Evolutionary conservation across 35 echinoderm and acorn worm species (phyloP), one percentile per base, ranked within the genome.

Genomic region (Ophioderma brevispina): DNA sequence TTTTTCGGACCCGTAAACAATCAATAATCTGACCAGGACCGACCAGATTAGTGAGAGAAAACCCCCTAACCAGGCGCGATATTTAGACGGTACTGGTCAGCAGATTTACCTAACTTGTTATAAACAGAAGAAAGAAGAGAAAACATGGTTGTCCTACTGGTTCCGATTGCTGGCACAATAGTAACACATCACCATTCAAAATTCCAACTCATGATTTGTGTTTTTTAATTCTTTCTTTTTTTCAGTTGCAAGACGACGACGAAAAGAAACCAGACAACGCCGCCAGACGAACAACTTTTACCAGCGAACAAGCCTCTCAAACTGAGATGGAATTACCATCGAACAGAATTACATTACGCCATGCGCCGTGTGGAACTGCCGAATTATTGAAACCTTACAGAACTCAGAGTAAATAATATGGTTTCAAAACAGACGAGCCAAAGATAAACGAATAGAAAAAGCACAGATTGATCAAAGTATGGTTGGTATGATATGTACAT

Each of bases 381-480:
- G 93, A 94, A 78, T 87, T 95, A 38, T 86, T 98, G 3, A 90
- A 85, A 33, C 85, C 95, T 39, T 94, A 92, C 0, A 93, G 95
- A 64, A 94, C 89, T 32, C 96, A 98, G 77, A 98, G 94, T 35
- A 98, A 98, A n/a, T n/a, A 80, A 98, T 98, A 33, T 98, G 96
- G 96, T 98, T 98, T 46, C 96, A 98, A 39, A 98, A 98, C 76
- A 78, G 96, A 32, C 80, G 96, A 37, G 96, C 96, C 18, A 98
- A 98, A 55, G 96, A 98, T 76, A 98, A 98, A 55, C 64, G 96
- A 40, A 98, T 98, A 0, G 96, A 98, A 80, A 98, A 98, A 43
- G 96, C 96, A 11, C 96, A 94, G 37, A 90, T 95, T 38, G 96
- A 98, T 43, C 96, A 98, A 77, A n/a, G n/a, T n/a, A n/a, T n/a